Percentiles rank a stretch among this genome's conserved stretches.
Conservation (phyloP, 2,113 vertebrate genomes). For the Carassius gibelio region DNA sequence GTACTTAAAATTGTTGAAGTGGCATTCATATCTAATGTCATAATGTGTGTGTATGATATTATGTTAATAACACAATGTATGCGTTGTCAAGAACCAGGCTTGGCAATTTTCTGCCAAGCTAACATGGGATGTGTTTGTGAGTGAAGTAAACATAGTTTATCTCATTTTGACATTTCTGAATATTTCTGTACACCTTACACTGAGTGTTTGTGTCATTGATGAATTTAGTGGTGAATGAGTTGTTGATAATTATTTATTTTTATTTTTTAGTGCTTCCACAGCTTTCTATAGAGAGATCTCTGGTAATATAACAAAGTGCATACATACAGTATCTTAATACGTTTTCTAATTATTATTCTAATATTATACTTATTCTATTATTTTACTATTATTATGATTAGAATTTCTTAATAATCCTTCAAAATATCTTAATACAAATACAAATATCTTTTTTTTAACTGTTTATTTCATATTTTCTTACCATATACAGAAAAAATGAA, state of each 20-base stretch:
- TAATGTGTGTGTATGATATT: not conserved
- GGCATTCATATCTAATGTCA: not conserved
- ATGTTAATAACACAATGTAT: not conserved
- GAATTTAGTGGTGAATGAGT: not conserved
- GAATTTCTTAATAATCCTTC: too few relatives aligned
- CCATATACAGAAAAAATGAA: too few relatives aligned
- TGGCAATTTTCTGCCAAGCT: not conserved
- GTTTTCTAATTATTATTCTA: too few relatives aligned
- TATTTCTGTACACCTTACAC: not conserved
- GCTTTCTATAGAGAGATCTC: not conserved
- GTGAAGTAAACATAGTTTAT: not conserved
- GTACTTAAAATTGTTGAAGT: not conserved
- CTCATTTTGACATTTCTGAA: not conserved
- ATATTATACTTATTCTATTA: too few relatives aligned
- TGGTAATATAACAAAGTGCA: not conserved
- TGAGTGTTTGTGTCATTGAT: not conserved
- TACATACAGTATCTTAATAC: not conserved
- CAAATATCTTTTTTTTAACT: too few relatives aligned
- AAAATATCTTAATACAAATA: too few relatives aligned
- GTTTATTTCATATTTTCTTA: too few relatives aligned
- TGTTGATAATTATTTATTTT: not conserved
- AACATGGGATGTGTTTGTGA: not conserved
- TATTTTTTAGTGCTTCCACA: not conserved
- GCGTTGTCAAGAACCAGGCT: not conserved
- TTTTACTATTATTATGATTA: too few relatives aligned